Percentiles rank a stretch among this genome's conserved stretches.
Conservation (phyloP, 2,888 invertebrate genomes). For the Agrochola lota region DNA sequence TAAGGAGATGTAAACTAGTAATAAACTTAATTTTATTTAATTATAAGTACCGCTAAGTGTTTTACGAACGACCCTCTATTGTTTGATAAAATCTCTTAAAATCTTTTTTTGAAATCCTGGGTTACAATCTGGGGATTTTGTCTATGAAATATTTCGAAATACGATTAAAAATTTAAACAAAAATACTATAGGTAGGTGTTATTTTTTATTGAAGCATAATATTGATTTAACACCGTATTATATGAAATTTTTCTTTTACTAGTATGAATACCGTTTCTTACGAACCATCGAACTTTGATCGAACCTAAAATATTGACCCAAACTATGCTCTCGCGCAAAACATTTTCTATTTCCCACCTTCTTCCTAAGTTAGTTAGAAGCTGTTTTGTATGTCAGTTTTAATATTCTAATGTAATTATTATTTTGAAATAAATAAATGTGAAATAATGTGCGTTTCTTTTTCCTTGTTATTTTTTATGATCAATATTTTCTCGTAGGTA, state of each 20-base stretch:
- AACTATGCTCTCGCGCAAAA: constrained; percentile 56
- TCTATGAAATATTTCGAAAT: constrained; percentile 1
- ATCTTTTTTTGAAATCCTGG: constrained; percentile 6
- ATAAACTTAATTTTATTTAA: constrained; percentile 64
- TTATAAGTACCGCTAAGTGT: constrained; percentile 63
- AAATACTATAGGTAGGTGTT: neutral
- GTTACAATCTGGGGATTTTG: constrained; percentile 18
- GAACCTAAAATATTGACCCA: neutral
- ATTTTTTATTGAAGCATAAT: neutral
- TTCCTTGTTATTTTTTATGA: neutral
- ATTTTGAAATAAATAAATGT: constrained; percentile 70
- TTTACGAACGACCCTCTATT: constrained; percentile 37
- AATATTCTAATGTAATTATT: constrained; percentile 64
- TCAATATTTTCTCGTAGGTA: neutral
- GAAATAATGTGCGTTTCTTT: constrained; percentile 16
- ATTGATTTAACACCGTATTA: neutral
- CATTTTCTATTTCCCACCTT: constrained; percentile 72
- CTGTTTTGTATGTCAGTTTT: constrained; percentile 70
- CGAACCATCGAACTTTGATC: neutral
- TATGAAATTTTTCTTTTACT: rapidly evolving
- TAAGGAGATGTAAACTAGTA: constrained; percentile 90
- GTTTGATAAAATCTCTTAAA: constrained; percentile 9
- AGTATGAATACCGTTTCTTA: neutral
- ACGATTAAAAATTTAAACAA: neutral
- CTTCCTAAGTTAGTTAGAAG: constrained; percentile 62